Evolutionary conservation across 2,888 invertebrate species (phyloP).

Genomic region (Phengaris arion): DNA sequence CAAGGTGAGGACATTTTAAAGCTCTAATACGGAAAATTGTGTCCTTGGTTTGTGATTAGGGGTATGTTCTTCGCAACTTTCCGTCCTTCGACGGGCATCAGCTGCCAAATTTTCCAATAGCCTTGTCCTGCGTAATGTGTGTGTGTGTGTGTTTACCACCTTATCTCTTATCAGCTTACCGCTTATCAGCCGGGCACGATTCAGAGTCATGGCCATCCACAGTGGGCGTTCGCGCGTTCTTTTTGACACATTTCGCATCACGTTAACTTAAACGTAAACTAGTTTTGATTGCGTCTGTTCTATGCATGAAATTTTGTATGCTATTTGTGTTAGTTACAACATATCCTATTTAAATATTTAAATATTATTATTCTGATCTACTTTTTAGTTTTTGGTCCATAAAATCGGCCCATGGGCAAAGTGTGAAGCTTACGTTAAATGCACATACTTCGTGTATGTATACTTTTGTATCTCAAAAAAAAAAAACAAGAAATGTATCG

Average conservation of each 20-base stretch:
- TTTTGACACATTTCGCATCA: not conserved
- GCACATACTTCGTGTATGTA: too few species aligned
- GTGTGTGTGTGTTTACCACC: not conserved
- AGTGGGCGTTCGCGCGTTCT: not conserved
- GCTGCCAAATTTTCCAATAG: conserved; percentile 1
- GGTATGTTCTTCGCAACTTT: not conserved
- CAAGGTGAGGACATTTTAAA: not conserved
- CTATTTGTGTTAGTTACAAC: not conserved
- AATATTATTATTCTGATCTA: too few species aligned
- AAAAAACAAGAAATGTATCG: too few species aligned
- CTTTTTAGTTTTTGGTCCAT: too few species aligned
- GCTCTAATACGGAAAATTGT: too few species aligned
- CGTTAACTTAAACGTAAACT: not conserved
- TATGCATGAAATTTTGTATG: not conserved
- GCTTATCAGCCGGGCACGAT: not conserved
- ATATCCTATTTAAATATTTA: too few species aligned
- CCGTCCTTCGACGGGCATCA: not conserved
- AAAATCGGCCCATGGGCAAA: too few species aligned
- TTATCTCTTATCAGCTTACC: not conserved
- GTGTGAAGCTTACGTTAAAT: too few species aligned
- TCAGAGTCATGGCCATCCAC: not conserved
- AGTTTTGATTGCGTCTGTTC: not conserved
- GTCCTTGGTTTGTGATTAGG: not conserved
- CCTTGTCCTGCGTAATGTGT: too few species aligned
- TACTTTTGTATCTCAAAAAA: too few species aligned